These are phyloP conservation scores for Chaetodon trifascialis DNA, from an alignment of 2,113 vertebrate genomes.

Conservation along the genomic window DNA sequence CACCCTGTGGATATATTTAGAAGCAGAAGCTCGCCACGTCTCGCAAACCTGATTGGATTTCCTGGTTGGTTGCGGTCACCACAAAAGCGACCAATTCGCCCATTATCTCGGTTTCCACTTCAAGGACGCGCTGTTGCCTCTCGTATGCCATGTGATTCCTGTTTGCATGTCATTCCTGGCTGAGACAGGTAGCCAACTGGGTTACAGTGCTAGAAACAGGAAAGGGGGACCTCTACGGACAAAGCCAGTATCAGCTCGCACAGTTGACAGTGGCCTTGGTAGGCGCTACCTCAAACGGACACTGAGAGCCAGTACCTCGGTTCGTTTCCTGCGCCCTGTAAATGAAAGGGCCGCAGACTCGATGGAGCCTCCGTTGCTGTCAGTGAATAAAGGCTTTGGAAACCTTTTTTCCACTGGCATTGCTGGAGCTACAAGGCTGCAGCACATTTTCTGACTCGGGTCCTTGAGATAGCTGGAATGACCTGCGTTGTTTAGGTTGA, in stretches of 20 bases:
- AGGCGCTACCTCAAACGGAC: background rate
- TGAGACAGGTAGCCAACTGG: conserved; percentile 42
- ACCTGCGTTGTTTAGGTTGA: background rate
- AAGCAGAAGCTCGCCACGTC: conserved; percentile 14
- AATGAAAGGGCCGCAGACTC: conserved; percentile 34
- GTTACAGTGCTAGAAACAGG: conserved; percentile 47
- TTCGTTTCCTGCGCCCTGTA: conserved; percentile 28
- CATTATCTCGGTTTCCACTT: conserved; percentile 17
- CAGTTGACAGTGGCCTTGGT: background rate
- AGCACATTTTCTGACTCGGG: background rate
- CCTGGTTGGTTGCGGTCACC: background rate
- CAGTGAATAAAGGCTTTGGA: conserved; percentile 9
- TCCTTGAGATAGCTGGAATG: background rate
- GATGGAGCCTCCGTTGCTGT: conserved; percentile 27
- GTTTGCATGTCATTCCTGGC: conserved; percentile 31
- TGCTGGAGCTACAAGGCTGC: background rate
- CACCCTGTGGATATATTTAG: background rate
- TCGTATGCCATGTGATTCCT: conserved; percentile 45
- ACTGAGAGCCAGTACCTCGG: background rate
- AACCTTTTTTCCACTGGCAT: background rate
- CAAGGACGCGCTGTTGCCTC: conserved; percentile 12
- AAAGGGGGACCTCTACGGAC: conserved; percentile 5
- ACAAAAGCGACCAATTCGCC: conserved; percentile 8
- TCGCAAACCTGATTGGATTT: conserved; percentile 36
- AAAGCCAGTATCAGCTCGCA: conserved; percentile 1